Evolutionary conservation across 1,140 invertebrate species (phyloP).

Genomic region (Tetranychus urticae): DNA sequence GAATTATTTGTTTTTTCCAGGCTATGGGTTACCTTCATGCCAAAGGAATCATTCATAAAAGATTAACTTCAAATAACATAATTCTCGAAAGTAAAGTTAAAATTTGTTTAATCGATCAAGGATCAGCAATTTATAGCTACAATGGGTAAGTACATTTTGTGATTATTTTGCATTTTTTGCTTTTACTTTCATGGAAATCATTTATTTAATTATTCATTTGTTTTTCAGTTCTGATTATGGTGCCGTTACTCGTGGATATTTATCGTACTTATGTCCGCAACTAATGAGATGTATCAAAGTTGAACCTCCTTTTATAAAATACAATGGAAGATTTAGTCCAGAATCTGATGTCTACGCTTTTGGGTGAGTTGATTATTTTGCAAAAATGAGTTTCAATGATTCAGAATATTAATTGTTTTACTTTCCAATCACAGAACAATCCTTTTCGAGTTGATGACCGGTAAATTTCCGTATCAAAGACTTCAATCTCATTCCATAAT

Average conservation of each 20-base stretch:
- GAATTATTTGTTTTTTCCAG: background rate
- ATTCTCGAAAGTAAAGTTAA: slow-evolving; percentile 62
- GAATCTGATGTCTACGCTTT: slow-evolving; percentile 94
- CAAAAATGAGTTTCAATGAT: background rate
- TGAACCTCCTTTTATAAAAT: slow-evolving; percentile 16
- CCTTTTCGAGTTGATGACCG: slow-evolving; percentile 20
- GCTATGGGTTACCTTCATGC: slow-evolving; percentile 98
- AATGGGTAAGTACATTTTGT: slow-evolving; percentile 8
- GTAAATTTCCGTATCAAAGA: slow-evolving; percentile 18
- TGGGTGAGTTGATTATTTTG: slow-evolving; percentile 35
- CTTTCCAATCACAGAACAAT: slow-evolving; percentile 17
- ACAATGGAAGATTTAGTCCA: slow-evolving; percentile 37
- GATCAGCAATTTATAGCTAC: slow-evolving; percentile 16
- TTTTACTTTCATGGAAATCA: background rate
- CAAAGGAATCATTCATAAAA: slow-evolving; percentile 89
- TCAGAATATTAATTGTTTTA: background rate
- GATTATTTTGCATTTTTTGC: background rate
- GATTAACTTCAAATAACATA: slow-evolving; percentile 95
- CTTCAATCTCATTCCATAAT: slow-evolving; percentile 16
- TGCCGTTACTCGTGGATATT: slow-evolving; percentile 42
- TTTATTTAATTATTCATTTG: background rate
- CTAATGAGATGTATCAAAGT: slow-evolving; percentile 37
- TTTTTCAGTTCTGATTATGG: slow-evolving; percentile 17
- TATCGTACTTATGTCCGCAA: slow-evolving; percentile 92
- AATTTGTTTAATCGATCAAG: slow-evolving; percentile 24